A percentile compares a stretch with the other conserved stretches of the same genome.
Evolutionary conservation across 2,797 vertebrate species (phyloP).

Genomic region (Parauchenoglanis punctatus): DNA sequence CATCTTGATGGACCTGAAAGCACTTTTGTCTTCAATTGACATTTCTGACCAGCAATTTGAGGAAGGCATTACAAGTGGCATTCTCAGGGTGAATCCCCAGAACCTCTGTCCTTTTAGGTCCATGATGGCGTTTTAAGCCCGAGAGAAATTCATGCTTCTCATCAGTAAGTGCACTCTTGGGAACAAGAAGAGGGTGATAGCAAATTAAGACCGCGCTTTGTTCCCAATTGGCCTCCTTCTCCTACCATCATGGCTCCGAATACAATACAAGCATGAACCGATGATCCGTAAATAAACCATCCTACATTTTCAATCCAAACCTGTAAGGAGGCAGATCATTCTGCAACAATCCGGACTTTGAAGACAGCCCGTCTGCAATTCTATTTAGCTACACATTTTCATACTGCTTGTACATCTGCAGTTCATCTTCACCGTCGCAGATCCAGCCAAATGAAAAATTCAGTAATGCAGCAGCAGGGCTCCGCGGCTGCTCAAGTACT

Average conservation of each 20-base stretch:
- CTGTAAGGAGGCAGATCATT: not conserved
- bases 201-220: constrained; percentile 52
- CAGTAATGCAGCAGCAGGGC: constrained; percentile 12
- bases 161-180: constrained; percentile 19
- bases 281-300: constrained; percentile 7
- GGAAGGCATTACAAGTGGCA: constrained; percentile 63
- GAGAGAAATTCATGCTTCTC: constrained; percentile 43
- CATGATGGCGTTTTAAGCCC: constrained; percentile 44
- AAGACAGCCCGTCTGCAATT: constrained; percentile 1
- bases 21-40: constrained; percentile 61
- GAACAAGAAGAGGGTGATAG: constrained; percentile 47
- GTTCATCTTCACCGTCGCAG: constrained; percentile 36
- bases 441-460: constrained; percentile 28
- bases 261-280: constrained; percentile 51
- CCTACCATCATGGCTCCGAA: constrained; percentile 57
- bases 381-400: constrained; percentile 16
- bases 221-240: constrained; percentile 34
- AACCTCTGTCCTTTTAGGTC: constrained; percentile 50
- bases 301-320: not conserved
- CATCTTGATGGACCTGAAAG: constrained; percentile 46
- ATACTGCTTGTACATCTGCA: constrained; percentile 26
- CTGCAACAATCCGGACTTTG: not conserved
- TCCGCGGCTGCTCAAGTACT: constrained; percentile 39
- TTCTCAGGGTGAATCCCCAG: constrained; percentile 60
- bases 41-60: constrained; percentile 66